Percentiles rank a stretch among this genome's conserved stretches.
Conservation (phyloP, 2,888 invertebrate genomes). For the Onchidella celtica region DNA sequence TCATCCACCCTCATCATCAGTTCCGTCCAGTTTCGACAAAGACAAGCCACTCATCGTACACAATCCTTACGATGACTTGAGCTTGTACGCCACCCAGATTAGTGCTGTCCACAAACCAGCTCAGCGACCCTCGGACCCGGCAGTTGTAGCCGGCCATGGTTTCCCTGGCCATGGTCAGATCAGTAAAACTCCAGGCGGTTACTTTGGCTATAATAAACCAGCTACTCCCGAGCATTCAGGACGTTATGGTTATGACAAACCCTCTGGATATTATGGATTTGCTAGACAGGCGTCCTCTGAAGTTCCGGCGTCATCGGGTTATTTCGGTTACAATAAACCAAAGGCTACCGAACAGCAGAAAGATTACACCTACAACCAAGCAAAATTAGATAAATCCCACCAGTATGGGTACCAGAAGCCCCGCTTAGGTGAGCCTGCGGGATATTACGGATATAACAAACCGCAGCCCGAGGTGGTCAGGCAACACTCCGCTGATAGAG, state of each 20-base stretch:
- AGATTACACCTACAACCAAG: conserved; percentile 3
- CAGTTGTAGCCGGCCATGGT: not conserved
- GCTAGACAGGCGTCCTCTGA: not conserved
- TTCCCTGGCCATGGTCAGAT: not conserved
- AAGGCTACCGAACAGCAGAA: not conserved
- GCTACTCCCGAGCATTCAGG: not conserved
- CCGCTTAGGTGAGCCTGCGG: not conserved
- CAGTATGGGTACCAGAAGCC: not conserved
- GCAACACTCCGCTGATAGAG: conserved; percentile 1
- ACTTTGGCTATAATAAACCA: conserved; percentile 30
- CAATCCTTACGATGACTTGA: conserved; percentile 47
- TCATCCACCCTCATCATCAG: not conserved
- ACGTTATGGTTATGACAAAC: conserved; percentile 20
- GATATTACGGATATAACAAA: not conserved
- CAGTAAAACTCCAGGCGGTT: conserved; percentile 9
- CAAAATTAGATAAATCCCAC: not conserved
- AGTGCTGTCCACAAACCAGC: conserved; percentile 18
- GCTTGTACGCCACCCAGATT: conserved; percentile 39
- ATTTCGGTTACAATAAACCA: conserved; percentile 17
- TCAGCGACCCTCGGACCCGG: not conserved
- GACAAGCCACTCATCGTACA: not conserved
- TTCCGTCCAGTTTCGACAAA: not conserved
- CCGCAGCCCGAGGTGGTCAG: not conserved
- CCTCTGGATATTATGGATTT: conserved; percentile 26
- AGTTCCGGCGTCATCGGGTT: not conserved